Evolutionary conservation across 1,140 invertebrate species (phyloP).

Genomic region (Psix sp.): DNA sequence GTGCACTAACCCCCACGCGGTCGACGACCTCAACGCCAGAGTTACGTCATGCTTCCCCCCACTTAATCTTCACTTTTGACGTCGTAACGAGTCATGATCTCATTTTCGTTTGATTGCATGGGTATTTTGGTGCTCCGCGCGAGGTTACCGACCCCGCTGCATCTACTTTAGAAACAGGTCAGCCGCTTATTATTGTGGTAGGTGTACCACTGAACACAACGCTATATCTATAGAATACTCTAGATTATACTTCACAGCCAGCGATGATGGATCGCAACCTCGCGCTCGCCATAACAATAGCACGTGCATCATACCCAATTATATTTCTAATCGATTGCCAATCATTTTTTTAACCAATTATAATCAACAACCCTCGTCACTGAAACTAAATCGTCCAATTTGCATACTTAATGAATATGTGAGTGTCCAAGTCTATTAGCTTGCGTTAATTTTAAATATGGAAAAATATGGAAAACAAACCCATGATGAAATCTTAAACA

Average conservation of each 20-base stretch:
- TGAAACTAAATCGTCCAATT: no score
- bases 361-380: no score
- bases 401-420: no score
- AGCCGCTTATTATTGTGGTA: conserved; percentile 76
- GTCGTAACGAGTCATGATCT: conserved; percentile 77
- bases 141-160: conserved; percentile 74
- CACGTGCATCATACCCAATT: conserved; percentile 18
- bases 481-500: no score
- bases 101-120: conserved; percentile 78
- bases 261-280: conserved; percentile 33
- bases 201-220: conserved; percentile 66
- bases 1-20: conserved; percentile 73
- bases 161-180: conserved; percentile 76
- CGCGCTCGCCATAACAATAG: conserved; percentile 27
- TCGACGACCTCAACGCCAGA: conserved; percentile 70
- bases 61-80: conserved; percentile 74
- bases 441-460: no score
- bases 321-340: not conserved
- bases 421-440: no score
- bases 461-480: no score
- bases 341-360: not conserved
- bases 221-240: conserved; percentile 61
- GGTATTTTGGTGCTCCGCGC: conserved; percentile 73
- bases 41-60: conserved; percentile 70
- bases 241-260: conserved; percentile 64